These are phyloP conservation scores for Venustaconcha ellipsiformis DNA, from an alignment of 1,140 invertebrate species.

Conservation along the genomic window DNA sequence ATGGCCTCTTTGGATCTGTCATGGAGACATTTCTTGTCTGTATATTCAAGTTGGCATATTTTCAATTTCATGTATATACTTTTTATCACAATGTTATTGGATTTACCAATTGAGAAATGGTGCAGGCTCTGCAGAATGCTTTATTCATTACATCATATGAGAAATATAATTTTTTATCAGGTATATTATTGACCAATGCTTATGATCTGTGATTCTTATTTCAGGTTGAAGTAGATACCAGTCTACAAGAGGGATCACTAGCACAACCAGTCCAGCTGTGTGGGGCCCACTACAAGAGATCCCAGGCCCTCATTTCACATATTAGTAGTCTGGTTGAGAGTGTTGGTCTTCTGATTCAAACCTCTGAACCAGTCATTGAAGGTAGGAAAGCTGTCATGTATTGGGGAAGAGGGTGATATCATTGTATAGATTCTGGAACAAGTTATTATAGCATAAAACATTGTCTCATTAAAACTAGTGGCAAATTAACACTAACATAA, in stretches of 20 bases:
- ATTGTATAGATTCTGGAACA: neutral
- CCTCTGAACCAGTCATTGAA: constrained; percentile 40
- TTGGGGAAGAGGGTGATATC: neutral
- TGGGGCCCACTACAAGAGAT: constrained; percentile 38
- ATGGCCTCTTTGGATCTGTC: no score
- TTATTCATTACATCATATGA: no score
- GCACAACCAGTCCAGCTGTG: constrained; percentile 26
- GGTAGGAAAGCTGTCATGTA: constrained; percentile 27
- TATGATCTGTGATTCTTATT: constrained; percentile 5
- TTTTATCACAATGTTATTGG: no score
- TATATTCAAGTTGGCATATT: no score
- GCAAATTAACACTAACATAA: neutral
- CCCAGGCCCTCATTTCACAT: constrained; percentile 39
- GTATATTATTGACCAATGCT: neutral
- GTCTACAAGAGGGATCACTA: constrained; percentile 35
- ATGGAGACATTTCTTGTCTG: no score
- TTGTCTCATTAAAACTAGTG: no score
- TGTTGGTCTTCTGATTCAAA: constrained; percentile 40
- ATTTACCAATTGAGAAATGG: no score
- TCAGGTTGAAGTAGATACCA: constrained; percentile 49
- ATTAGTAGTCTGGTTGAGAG: constrained; percentile 47
- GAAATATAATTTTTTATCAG: no score
- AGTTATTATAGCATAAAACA: neutral
- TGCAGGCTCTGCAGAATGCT: no score
- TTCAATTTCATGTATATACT: no score